Evolutionary conservation across 2,113 vertebrate genomes (phyloP), one percentile per base, ranked within the genome.

Genomic region (Phrynosoma blainvillii): DNA sequence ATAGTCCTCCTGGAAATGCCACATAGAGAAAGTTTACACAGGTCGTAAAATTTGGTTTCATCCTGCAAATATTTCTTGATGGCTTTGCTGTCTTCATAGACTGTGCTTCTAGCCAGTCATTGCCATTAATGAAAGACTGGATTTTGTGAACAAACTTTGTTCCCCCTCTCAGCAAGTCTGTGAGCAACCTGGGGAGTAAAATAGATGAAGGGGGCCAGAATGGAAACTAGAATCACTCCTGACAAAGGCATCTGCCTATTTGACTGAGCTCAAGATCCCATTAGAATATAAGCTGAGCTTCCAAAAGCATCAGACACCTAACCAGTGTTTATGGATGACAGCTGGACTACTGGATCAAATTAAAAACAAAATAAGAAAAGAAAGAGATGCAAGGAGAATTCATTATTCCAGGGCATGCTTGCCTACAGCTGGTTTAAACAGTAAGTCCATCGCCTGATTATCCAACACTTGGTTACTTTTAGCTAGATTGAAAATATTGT

Each of bases 1-100:
- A 95, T 92, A 88, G 89, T 91, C 94, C 92, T 93, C 82, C 91
- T 94, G 47, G 78, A 79, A 90, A 82, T 2, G 56, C 90, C 89
- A 88, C 94, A 91, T 30, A 68, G n/a, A 52, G 87, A 89, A 88
- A 88, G 87, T 90, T 94, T 3, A 5, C 88, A 91, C 85, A 94
- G 92, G 90, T 93, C 92, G 87, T 92, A 93, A 94, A 92, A 92
- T 89, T 88, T 79, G 82, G 88, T 83, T 87, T 90, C 5, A 0
- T 90, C 56, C 82, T 91, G 92, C 92, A 90, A 93, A 90, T 74
- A 87, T 90, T 93, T 92, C 85, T 85, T 92, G 91, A 85, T 82
- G 89, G 89, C 89, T 73, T 36, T 1, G 52, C 71, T 89, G 92
- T 40, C 82, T 92, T 93, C 91, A 94, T 94, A 93, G 93, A 56